These are phyloP conservation scores for Brachycybe producta DNA, from an alignment of 2,888 invertebrate genomes.

Conservation along the genomic window DNA sequence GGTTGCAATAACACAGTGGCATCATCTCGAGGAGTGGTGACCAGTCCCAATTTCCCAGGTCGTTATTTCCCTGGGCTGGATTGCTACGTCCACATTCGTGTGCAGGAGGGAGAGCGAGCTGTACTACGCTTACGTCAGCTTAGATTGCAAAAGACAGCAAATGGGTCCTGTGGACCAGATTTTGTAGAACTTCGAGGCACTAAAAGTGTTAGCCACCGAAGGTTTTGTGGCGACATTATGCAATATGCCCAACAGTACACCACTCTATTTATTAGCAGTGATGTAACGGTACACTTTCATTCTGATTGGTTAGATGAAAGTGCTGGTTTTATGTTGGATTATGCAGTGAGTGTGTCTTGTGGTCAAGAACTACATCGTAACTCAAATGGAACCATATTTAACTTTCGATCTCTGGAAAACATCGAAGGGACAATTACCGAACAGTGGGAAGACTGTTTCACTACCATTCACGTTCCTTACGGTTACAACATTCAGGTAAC, in stretches of 20 bases:
- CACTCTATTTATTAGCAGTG: background rate
- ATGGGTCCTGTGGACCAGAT: background rate
- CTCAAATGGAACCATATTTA: background rate
- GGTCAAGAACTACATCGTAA: background rate
- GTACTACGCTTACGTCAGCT: background rate
- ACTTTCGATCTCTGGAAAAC: background rate
- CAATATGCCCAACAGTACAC: background rate
- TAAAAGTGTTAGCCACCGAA: background rate
- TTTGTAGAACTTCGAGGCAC: background rate
- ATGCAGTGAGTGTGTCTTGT: background rate
- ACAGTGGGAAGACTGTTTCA: conserved; percentile 11
- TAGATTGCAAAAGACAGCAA: background rate
- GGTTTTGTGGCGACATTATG: background rate
- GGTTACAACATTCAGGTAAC: conserved; percentile 11
- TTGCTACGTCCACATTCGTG: conserved; percentile 6
- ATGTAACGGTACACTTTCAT: conserved; percentile 2
- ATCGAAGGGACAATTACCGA: background rate
- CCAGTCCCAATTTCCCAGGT: conserved; percentile 16
- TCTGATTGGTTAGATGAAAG: conserved; percentile 10
- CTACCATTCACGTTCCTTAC: conserved; percentile 13
- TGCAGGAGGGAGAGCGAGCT: background rate
- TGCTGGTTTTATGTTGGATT: background rate
- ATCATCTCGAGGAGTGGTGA: conserved; percentile 1
- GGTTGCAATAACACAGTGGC: conserved; percentile 16
- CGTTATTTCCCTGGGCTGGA: conserved; percentile 15